These are phyloP conservation scores for Phenganax subtilis DNA, from an alignment of 92 coral and sea anemone species.

Conservation along the genomic window DNA sequence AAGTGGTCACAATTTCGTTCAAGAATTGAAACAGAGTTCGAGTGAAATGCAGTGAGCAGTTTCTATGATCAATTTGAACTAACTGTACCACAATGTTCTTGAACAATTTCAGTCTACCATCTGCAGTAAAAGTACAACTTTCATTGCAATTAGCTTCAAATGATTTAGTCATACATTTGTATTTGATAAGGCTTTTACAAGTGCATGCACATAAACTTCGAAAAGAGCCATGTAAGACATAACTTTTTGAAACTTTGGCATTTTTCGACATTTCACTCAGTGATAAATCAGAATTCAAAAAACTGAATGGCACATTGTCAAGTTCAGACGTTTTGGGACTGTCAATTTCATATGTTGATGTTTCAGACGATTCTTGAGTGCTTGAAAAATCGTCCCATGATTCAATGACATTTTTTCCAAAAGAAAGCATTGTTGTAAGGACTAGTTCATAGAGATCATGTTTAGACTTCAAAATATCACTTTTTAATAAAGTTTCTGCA, in stretches of 20 bases:
- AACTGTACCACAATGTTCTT: not conserved
- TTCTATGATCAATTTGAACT: constrained; percentile 5
- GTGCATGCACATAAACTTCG: too few relatives aligned
- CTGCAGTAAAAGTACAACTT: not conserved
- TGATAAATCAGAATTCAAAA: not conserved
- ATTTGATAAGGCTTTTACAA: too few relatives aligned
- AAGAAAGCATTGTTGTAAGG: constrained; percentile 14
- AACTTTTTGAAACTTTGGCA: not conserved
- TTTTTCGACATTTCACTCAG: not conserved
- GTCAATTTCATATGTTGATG: not conserved
- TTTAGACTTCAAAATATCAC: not conserved
- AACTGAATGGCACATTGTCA: not conserved
- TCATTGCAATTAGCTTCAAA: not conserved
- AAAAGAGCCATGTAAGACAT: too few relatives aligned
- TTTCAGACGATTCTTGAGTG: not conserved
- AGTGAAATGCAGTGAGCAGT: not conserved
- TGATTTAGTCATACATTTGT: too few relatives aligned
- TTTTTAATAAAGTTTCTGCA: not conserved
- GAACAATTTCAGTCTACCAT: not conserved
- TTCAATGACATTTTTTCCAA: not conserved
- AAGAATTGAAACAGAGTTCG: constrained; percentile 29
- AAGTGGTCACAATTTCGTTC: constrained; percentile 7
- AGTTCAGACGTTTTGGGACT: not conserved
- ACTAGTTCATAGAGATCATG: not conserved
- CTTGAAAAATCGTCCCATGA: not conserved